A percentile compares a stretch with the other conserved stretches of the same genome.
Conservation (phyloP, 2,797 vertebrate species). For the Poeciliopsis presidionis region DNA sequence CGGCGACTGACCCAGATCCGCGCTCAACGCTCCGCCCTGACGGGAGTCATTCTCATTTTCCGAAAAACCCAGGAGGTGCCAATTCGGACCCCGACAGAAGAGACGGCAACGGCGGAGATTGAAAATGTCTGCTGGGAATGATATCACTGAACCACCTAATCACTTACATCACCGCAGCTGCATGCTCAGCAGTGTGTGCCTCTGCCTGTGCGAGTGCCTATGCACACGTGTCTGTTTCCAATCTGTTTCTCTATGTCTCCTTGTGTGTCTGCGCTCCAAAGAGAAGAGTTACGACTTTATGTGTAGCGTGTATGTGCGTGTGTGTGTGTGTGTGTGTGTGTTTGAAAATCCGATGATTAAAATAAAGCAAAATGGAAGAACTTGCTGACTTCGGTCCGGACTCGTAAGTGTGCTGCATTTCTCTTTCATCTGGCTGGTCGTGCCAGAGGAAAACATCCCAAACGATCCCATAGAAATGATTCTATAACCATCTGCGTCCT, state of each 20-base stretch:
- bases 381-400: constrained; percentile 42
- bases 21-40: constrained; percentile 51
- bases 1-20: constrained; percentile 63
- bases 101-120: constrained; percentile 72
- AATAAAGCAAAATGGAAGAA: constrained; percentile 18
- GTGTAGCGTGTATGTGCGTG: background rate
- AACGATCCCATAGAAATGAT: constrained; percentile 10
- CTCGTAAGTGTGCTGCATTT: constrained; percentile 16
- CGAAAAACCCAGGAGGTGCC: constrained; percentile 54
- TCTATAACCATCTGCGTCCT: constrained; percentile 17
- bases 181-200: constrained; percentile 70
- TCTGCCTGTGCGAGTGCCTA: constrained; percentile 34
- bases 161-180: constrained; percentile 84
- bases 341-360: constrained; percentile 55
- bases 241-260: constrained; percentile 42
- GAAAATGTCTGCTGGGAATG: constrained; percentile 77
- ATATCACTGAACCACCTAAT: constrained; percentile 81
- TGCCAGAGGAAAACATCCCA: constrained; percentile 9
- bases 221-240: constrained; percentile 59
- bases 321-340: constrained; percentile 30
- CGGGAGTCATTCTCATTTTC: constrained; percentile 53
- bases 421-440: constrained; percentile 9
- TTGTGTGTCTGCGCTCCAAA: background rate
- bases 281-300: constrained; percentile 33
- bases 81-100: constrained; percentile 67